phyloP scores from a whole-genome alignment of 2,888 invertebrate genomes.

The Sympetrum striolatum region DNA sequence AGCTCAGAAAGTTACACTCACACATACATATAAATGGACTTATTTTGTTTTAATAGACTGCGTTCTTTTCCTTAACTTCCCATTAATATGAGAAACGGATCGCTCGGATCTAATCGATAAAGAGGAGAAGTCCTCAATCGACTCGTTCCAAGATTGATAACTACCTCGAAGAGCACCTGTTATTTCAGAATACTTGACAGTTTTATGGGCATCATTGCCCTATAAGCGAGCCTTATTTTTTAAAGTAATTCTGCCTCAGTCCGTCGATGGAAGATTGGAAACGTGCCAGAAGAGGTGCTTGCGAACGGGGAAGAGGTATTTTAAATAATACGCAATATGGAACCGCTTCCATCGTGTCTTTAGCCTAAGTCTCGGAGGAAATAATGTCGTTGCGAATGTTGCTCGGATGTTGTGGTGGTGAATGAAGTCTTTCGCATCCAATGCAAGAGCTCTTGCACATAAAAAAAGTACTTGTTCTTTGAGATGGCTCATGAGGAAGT shows the following conservation, averaged over 20 bases:
- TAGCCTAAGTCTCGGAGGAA: not conserved
- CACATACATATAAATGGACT: too few species aligned
- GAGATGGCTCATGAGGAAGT: too few species aligned
- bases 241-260: not conserved
- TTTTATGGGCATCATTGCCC: not conserved
- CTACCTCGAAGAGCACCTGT: not conserved
- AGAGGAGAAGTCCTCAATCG: not conserved
- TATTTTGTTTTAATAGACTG: too few species aligned
- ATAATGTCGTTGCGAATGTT: not conserved
- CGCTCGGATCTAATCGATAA: not conserved
- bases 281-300: not conserved
- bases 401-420: not conserved
- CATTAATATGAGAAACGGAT: not conserved
- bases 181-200: not conserved
- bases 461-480: not conserved
- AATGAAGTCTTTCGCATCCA: constrained; percentile 3
- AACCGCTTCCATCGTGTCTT: not conserved
- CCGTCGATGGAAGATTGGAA: not conserved
- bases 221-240: not conserved
- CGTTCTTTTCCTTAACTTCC: not conserved
- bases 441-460: not conserved
- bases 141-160: not conserved
- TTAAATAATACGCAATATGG: not conserved
- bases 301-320: not conserved
- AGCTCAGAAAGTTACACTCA: too few species aligned